Evolutionary conservation across 2,113 vertebrate species (phyloP), one percentile per base, ranked within the genome.

Genomic region (Amblyornis subalaris): DNA sequence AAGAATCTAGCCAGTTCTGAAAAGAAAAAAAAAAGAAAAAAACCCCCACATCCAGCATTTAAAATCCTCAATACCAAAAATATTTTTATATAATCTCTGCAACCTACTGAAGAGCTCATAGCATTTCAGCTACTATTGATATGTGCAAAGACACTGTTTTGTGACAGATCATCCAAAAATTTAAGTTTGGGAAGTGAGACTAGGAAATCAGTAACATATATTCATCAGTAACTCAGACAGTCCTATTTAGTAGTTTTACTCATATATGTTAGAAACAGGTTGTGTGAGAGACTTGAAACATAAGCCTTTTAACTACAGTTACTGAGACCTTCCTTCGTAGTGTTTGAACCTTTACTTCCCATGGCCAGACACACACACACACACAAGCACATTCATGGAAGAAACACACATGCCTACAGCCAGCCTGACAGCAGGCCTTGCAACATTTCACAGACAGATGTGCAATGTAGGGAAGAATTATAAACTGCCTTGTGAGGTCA

Each of bases 1-100:
- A 96, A 78, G 97, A 95, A 97, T 98, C 98, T 85, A 98, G 95
- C 98, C 98, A 98, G 96, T 97, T 98, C 98, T 98, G 89, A 2
- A 69, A 65, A 66, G 50, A 31, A 74, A 15, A 15, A 50, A 22
- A 53, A 24, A 38, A 28, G 40, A 13, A 74, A 57, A 54, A 26
- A 61, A 45, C n/a, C 48, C 23, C 14, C 89, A 88, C 18, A 71
- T 23, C 42, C 76, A 95, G 33, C 7, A 57, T 26, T 74, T 80
- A 89, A 84, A 92, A 93, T 75, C 6, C 19, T 70, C 31, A 88
- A 72, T 21, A 40, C 5, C 5, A 87, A 78, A 73, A 84, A 31
- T n/a, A 65, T 20, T 69, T 78, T 53, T 0, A 35, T 50, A 29
- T 50, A 36, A 89, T 23, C 44, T 60, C 7, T 72, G 15, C 25